Evolutionary conservation across 2,888 invertebrate genomes (phyloP), one percentile per base, ranked within the genome.

Genomic region (Pristionchus arcanus): DNA sequence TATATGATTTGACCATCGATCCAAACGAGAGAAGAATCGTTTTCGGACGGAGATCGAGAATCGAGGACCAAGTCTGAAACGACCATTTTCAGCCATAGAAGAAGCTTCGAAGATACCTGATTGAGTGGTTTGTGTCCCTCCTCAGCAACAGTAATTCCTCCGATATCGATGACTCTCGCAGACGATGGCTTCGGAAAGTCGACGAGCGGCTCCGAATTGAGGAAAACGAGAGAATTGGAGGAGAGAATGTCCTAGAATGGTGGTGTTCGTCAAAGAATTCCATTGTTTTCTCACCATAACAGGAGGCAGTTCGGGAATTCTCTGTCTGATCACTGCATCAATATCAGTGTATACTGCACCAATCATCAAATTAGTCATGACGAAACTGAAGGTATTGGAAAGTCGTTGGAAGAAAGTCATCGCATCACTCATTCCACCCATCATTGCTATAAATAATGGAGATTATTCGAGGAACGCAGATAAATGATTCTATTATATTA

Each of bases 171-270:
- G 19, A 92, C 90, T 42, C 92, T 93, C 63, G 89, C 90, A n/a
- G 92, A 91, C 31, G 91, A 90, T 11, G 93, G 92, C 37, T 91
- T 89, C 5, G 93, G 92, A 77, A 93, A 93, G 71, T 93, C 93
- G 34, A 93, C 91, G 31, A 92, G 90, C 7, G 92, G 92, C 66
- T 92, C 91, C 4, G 91, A 91, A 68, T 93, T 93, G 5, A 91
- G 90, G 31, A 93, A 91, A 53, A 92, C 90, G 77, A 92, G 90
- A 0, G 92, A 91, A 71, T 91, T 91, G 63, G 92, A 89, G 5
- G 85, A 77, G 21, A 92, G 90, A n/a, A 91, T 89, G 19, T 92
- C 90, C 92, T 92, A 87, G 15, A 74, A 34, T 11, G 42, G 42
- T 3, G 42, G 42, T 7, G 42, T 49, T 49, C 42, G 13, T 49